Evolutionary conservation across 35 echinoderm and acorn worm genomes (phyloP).

Genomic region (Acanthaster planci): DNA sequence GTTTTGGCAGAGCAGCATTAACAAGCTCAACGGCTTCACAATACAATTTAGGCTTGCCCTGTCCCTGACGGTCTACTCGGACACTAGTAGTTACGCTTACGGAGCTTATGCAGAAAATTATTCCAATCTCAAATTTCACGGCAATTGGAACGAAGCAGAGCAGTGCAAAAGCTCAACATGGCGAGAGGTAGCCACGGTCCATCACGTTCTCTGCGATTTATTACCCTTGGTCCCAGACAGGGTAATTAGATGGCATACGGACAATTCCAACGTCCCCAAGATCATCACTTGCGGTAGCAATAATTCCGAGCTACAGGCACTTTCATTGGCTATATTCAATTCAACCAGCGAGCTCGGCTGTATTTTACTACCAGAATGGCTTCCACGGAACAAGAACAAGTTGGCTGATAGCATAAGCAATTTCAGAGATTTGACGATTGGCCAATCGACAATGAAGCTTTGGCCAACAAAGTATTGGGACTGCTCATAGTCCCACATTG

Average conservation of each 20-base stretch:
- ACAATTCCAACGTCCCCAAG: constrained; percentile 43
- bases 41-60: constrained; percentile 14
- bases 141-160: too few relatives aligned
- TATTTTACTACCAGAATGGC: constrained; percentile 27
- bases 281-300: constrained; percentile 42
- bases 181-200: constrained; percentile 9
- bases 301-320: constrained; percentile 27
- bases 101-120: too few relatives aligned
- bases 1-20: constrained; percentile 22
- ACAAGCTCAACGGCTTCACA: constrained; percentile 22
- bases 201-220: not conserved
- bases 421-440: constrained; percentile 44
- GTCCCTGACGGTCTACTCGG: constrained; percentile 33
- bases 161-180: constrained; percentile 11
- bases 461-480: constrained; percentile 39
- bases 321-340: constrained; percentile 38
- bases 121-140: too few relatives aligned
- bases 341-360: not conserved
- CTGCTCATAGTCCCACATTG: constrained; percentile 45
- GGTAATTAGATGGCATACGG: constrained; percentile 41
- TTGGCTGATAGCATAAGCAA: constrained; percentile 50
- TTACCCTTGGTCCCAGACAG: not conserved
- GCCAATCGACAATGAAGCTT: constrained; percentile 15
- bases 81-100: constrained; percentile 37
- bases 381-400: constrained; percentile 42